Evolutionary conservation across 2,113 vertebrate species (phyloP), one percentile per base, ranked within the genome.

Genomic region (Baryphthengus martii): DNA sequence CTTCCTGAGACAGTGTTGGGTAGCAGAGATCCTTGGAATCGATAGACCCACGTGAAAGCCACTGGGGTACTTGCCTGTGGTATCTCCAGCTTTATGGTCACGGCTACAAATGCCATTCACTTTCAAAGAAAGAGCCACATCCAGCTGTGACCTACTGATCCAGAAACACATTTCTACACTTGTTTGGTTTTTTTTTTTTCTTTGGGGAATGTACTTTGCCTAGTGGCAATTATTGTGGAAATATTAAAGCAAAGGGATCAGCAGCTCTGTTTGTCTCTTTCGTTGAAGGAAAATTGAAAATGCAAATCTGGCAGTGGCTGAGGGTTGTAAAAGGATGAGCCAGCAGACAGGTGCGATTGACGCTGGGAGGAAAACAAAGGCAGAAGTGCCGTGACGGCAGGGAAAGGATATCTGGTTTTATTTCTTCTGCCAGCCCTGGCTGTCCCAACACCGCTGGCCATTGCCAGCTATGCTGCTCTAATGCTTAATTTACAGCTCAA

Each of bases 401-500:
- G 88, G 56, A 42, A 86, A 81, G 95, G 5, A 47, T 17, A 7
- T 8, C 52, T 65, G 28, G 23, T 61, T 76, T 88, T 49, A 59
- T 93, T n/a, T n/a, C n/a, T n/a, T n/a, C n/a, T n/a, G n/a, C 74
- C 3, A 39, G 76, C 76, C 65, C 76, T 70, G 50, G 42, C 75
- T 83, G 71, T 33, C 86, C 85, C 42, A 21, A 80, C 63, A 93
- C 88, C 81, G 14, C 66, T 66, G 35, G 82, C 35, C 2, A 0
- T 6, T 74, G 67, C 50, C 93, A 95, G 45, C 67, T 82, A 67
- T 55, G 67, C 63, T 96, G 49, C n/a, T 88, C 81, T 96, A 66
- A 58, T 42, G 49, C 49, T 85, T 79, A 91, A 94, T 96, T 94
- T 95, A 85, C 78, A 93, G 45, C 71, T 91, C 16, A 2, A 45